Base-by-base conservation (phyloP, 2,113 vertebrate genomes). In the Tinamus guttatus region DNA sequence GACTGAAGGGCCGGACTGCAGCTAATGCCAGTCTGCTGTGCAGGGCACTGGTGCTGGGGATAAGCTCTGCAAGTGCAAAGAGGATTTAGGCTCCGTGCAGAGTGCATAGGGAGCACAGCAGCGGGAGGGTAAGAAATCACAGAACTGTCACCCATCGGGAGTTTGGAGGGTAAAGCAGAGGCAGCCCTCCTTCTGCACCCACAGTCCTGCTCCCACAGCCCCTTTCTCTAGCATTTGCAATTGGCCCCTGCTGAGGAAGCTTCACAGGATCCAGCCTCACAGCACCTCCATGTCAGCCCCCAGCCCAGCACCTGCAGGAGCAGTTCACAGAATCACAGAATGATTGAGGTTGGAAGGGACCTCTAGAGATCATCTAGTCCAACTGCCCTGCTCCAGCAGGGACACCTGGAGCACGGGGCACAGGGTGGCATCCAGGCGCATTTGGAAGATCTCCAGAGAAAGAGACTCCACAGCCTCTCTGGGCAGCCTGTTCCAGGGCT, bases 161-260 rank as follows among this genome's bases (percentile, higher is more conserved):
- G 40, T 28, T 5, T 30, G 64, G 68, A 40, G 22, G 40, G 18
- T 73, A 51, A 62, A 83, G 68, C 59, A 80, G 38, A 49, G 16
- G 25, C 67, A 54, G 38, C 0, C 0, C 68, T 52, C 47, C 0
- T 8, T 30, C 43, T 25, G 27, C 21, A 7, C 45, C n/a, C n/a
- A n/a, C 13, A 6, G 47, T 73, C 38, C 30, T 38, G 15, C 18
- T 68, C 4, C 1, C 9, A 9, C 7, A 27, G 67, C 30, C 9
- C 54, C 16, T 58, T 58, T 58, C 54, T 58, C 54, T 32, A 32
- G 54, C 11, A 9, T 36, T 14, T 79, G 27, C 21, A 77, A 43
- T 58, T 75, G n/a, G 27, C 4, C 60, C 17, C 13, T 58, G 54
- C 54, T 58, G 54, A 58, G 54, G 54, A 30, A 58, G 54, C 54